Evolutionary conservation across 2,888 invertebrate species (phyloP), one percentile per base, ranked within the genome.

Genomic region (Caenorhabditis sinica): DNA sequence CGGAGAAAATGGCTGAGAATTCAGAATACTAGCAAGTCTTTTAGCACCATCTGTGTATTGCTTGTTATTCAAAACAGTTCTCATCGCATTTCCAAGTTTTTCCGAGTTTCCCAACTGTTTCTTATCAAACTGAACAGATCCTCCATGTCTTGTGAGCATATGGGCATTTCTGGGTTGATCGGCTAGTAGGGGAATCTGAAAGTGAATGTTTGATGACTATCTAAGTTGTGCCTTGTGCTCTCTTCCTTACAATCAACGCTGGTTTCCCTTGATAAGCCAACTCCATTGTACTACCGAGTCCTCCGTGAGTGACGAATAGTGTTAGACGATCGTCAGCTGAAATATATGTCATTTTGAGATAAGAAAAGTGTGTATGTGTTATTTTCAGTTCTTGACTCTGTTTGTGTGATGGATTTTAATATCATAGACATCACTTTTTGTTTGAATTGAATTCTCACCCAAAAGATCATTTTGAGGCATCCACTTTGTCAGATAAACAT

Each of bases 381-480:
- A 56, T 60, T 49, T 20, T 51, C 0, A n/a, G n/a, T n/a, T n/a
- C n/a, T n/a, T 51, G 11, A 51, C 11, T 20, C 33, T 81, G 75
- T 43, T 75, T 58, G 68, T 43, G 20, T 51, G 28, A 28, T n/a
- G 20, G 63, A 66, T 28, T 6, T 6, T 40, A 13, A n/a, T 17
- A 1, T 28, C 25, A 30, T 25, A 49, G 20, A 20, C 20, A 20
- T 20, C 20, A n/a, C 13, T 40, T 9, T 40, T 40, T 40, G 40
- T 40, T 40, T 13, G 9, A 40, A 40, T 13, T 40, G 40, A n/a
- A 30, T 36, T 13, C 33, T 53, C 20, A 83, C 83, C 83, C n/a
- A 85, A 45, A 17, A 85, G 28, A 60, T 82, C 85, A 74, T 80
- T 82, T 33, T 85, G 85, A 36, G 85, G 85, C 81, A 85, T 82